phyloP scores from a whole-genome alignment of 2,797 vertebrate genomes.

The Catamblyrhynchus diadema region DNA sequence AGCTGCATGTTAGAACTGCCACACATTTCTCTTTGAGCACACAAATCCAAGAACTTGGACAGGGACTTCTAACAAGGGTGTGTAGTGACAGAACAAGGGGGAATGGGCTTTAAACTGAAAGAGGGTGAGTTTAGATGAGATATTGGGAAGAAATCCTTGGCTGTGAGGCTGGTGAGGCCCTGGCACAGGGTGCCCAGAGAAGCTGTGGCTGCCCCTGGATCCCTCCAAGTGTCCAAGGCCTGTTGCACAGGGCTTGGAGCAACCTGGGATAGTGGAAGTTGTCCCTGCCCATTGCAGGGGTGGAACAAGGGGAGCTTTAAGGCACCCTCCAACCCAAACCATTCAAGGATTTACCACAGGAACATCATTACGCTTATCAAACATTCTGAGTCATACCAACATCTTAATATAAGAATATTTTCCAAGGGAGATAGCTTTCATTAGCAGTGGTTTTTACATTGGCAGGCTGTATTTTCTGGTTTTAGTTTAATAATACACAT shows the following conservation, averaged over 20 bases:
- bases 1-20: not conserved
- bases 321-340: not conserved
- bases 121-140: not conserved
- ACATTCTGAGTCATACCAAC: not conserved
- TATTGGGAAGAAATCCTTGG: not conserved
- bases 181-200: not conserved
- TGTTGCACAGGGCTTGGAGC: accelerated
- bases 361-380: not conserved
- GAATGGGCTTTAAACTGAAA: not conserved
- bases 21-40: not conserved
- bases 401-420: not conserved
- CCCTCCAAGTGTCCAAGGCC: not conserved
- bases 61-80: not conserved
- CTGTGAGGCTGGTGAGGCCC: not conserved
- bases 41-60: not conserved
- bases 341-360: not conserved
- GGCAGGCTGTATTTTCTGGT: not conserved
- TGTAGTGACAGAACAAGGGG: not conserved
- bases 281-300: not conserved
- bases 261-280: accelerated
- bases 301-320: not conserved
- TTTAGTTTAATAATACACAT: not conserved
- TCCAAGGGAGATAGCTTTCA: not conserved
- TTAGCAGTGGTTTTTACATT: not conserved
- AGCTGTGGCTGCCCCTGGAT: not conserved